phyloP scores from a whole-genome alignment of 2,797 vertebrate genomes.

The Nyctalus aviator region DNA sequence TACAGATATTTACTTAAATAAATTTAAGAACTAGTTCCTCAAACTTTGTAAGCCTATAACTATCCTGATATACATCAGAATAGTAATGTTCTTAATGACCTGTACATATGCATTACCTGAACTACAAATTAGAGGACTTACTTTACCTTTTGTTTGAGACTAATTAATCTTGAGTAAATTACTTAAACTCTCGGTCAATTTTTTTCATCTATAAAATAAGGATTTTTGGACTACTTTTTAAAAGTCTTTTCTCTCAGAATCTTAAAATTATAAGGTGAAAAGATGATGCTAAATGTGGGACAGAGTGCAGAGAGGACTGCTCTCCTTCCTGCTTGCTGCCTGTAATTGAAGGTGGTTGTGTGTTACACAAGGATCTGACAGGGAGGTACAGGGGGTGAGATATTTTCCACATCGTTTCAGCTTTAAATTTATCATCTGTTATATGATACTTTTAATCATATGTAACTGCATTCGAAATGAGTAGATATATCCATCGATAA shows the following conservation, averaged over 20 bases:
- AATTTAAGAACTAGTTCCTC: background rate
- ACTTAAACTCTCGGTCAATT: background rate
- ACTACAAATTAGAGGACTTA: background rate
- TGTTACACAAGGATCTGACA: background rate
- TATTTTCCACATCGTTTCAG: background rate
- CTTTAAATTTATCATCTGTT: background rate
- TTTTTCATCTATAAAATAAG: conserved; percentile 3
- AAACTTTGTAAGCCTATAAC: background rate
- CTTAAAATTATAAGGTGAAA: background rate
- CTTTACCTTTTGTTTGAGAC: background rate
- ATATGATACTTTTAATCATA: background rate
- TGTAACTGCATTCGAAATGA: background rate
- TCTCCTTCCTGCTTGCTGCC: background rate
- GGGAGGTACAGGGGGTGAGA: background rate
- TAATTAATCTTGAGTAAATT: background rate
- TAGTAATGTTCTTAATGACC: conserved; percentile 6
- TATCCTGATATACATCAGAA: background rate
- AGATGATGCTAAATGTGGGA: background rate
- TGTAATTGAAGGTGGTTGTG: background rate
- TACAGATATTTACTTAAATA: background rate
- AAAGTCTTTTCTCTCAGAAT: background rate
- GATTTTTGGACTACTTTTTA: background rate
- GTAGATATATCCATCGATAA: background rate
- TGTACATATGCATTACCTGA: background rate
- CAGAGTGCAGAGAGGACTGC: background rate